Conservation (phyloP, 2,888 invertebrate species). For the Sarcophaga variegata region DNA sequence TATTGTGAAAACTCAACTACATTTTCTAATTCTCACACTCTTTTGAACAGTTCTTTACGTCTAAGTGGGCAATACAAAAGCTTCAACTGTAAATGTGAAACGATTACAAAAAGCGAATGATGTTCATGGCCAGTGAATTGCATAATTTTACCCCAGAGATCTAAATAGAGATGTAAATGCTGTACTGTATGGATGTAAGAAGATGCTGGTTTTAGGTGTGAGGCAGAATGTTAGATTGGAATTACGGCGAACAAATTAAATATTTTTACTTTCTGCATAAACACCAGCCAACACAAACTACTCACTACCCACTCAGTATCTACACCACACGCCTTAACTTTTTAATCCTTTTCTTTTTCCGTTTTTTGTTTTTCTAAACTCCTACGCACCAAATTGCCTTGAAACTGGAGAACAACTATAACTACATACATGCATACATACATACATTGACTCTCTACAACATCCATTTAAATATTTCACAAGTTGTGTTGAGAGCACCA, state of each 20-base stretch:
- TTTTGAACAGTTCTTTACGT: not conserved
- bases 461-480: conserved; percentile 26
- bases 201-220: not conserved
- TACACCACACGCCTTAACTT: not conserved
- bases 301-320: conserved; percentile 9
- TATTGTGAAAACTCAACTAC: conserved; percentile 1
- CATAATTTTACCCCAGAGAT: conserved; percentile 63
- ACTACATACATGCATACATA: not conserved
- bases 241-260: conserved; percentile 30
- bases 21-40: not conserved
- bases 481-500: conserved; percentile 10
- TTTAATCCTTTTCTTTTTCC: not conserved
- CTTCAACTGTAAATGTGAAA: conserved; percentile 36
- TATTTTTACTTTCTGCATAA: conserved; percentile 28
- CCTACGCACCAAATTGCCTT: conserved; percentile 15
- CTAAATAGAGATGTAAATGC: conserved; percentile 19
- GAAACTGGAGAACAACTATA: not conserved
- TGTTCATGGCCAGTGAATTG: conserved; percentile 60
- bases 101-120: conserved; percentile 43
- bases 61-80: conserved; percentile 54
- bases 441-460: not conserved
- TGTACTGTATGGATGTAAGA: not conserved
- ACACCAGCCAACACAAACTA: conserved; percentile 19
- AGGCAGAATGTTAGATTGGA: conserved; percentile 20
- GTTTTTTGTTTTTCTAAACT: conserved; percentile 14